phyloP scores from a whole-genome alignment of 2,113 vertebrate species.

The Bos javanicus region DNA sequence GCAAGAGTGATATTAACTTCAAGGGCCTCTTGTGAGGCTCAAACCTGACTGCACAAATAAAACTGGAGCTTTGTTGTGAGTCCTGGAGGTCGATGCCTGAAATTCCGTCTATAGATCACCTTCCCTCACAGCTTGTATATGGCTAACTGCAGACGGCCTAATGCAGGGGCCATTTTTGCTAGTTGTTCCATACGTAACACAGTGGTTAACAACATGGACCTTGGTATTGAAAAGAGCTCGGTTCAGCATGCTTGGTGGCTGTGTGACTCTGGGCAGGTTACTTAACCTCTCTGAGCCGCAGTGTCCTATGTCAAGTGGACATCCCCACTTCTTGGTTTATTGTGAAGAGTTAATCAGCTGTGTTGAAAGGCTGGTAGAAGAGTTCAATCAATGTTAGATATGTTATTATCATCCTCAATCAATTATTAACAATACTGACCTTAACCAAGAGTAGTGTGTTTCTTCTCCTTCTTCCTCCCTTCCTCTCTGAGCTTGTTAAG shows the following conservation, averaged over 20 bases:
- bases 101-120: neutral
- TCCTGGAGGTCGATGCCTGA: neutral
- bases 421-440: neutral
- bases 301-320: no score
- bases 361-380: neutral
- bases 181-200: rapidly evolving
- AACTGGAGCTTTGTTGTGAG: neutral
- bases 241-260: neutral
- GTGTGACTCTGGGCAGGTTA: neutral
- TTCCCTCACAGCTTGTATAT: neutral
- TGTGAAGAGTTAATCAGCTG: neutral
- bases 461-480: neutral
- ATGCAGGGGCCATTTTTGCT: no score
- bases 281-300: neutral
- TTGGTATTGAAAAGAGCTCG: neutral
- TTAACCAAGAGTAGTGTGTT: neutral
- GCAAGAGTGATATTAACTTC: neutral
- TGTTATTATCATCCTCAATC: neutral
- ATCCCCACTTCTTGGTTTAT: neutral
- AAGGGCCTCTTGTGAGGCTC: neutral
- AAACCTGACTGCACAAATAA: neutral
- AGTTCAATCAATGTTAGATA: neutral
- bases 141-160: neutral
- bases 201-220: no score
- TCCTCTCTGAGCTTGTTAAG: neutral